phyloP scores from a whole-genome alignment of 2,797 vertebrate genomes.

The Sarcophilus harrisii region DNA sequence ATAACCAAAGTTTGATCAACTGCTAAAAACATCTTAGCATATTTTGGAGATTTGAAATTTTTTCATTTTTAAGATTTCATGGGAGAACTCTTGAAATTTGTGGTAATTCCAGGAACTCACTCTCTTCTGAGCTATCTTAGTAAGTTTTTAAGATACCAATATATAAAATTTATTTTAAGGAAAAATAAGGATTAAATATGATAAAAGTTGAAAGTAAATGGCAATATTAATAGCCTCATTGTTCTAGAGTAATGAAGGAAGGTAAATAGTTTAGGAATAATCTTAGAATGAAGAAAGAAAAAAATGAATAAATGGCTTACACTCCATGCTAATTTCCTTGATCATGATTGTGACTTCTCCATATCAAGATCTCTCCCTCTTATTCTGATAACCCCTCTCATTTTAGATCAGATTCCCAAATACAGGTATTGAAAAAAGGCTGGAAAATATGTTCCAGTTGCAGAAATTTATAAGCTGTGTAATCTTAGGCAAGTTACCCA shows the following conservation, averaged over 20 bases:
- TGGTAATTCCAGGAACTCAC: background rate
- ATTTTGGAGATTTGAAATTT: background rate
- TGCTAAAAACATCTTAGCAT: background rate
- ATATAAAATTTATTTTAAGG: background rate
- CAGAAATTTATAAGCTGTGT: background rate
- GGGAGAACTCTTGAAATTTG: background rate
- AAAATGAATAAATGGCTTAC: background rate
- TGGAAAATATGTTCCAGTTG: background rate
- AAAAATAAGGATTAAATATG: background rate
- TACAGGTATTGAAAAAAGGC: background rate
- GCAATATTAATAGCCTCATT: background rate
- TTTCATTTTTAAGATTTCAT: background rate
- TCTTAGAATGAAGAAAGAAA: background rate
- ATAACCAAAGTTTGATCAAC: background rate
- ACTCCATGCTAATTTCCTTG: background rate
- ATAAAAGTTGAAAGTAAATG: background rate
- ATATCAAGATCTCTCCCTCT: background rate
- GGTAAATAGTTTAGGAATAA: background rate
- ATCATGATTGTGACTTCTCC: background rate
- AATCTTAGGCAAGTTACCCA: too few relatives aligned
- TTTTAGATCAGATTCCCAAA: background rate
- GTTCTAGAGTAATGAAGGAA: background rate
- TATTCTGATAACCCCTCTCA: background rate
- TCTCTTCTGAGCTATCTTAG: background rate
- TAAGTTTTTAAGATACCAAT: background rate